phyloP scores from a whole-genome alignment of 2,113 vertebrate species.

The Dicaeum eximium region DNA sequence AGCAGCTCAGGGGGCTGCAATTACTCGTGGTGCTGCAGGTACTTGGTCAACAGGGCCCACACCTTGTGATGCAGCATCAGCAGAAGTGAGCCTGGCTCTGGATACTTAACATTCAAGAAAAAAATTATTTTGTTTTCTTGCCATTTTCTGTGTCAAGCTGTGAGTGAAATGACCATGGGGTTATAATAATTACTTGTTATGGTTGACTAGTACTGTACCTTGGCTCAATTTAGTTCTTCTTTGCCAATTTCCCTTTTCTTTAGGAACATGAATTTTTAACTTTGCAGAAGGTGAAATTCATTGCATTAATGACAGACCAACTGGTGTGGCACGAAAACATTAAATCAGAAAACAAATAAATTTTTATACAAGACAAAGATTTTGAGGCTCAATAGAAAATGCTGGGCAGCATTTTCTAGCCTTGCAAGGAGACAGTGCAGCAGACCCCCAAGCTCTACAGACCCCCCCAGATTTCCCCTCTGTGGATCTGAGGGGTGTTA shows the following conservation, averaged over 20 bases:
- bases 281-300: neutral
- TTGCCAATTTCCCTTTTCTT: neutral
- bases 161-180: neutral
- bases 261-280: neutral
- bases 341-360: neutral
- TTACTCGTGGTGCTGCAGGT: neutral
- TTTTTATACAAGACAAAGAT: neutral
- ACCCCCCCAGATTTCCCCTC: neutral
- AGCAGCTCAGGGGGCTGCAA: neutral
- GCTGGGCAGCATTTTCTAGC: neutral
- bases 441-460: neutral
- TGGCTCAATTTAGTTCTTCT: neutral
- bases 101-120: neutral
- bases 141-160: slow-evolving; percentile 12
- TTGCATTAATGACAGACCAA: neutral
- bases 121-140: neutral
- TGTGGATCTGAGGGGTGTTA: neutral
- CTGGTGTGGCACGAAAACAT: neutral
- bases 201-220: neutral
- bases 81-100: neutral
- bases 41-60: neutral
- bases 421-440: neutral
- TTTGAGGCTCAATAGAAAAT: neutral
- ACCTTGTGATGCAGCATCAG: neutral
- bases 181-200: slow-evolving; percentile 35